Conservation (phyloP, 2,888 invertebrate genomes). For the Sepioteuthis lessoniana region DNA sequence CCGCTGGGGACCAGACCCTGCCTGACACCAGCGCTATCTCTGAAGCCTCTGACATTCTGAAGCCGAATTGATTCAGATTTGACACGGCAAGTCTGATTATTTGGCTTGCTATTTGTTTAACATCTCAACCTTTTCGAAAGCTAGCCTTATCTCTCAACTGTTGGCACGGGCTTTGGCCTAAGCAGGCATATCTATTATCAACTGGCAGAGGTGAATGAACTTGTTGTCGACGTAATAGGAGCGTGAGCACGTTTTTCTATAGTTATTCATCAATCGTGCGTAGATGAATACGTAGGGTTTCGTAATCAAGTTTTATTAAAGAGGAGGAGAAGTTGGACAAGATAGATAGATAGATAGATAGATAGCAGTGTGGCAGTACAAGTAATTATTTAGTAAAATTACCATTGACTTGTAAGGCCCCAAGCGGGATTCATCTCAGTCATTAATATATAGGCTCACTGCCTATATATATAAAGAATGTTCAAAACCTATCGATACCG, state of each 20-base stretch:
- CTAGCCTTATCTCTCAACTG: background rate
- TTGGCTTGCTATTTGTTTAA: background rate
- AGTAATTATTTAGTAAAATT: no score
- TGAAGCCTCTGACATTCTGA: background rate
- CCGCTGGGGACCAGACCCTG: background rate
- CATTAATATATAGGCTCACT: no score
- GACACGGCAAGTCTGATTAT: background rate
- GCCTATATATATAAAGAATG: no score
- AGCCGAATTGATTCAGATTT: background rate
- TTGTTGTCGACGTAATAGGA: background rate
- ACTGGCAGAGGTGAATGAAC: background rate
- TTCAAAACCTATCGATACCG: no score
- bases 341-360: background rate
- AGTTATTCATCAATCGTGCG: background rate
- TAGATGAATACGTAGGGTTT: background rate
- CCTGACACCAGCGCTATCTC: background rate
- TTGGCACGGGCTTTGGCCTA: background rate
- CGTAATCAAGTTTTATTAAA: background rate
- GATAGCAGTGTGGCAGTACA: no score
- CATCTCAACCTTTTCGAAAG: background rate
- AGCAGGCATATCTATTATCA: background rate
- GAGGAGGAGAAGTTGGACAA: no score
- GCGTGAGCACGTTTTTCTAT: background rate
- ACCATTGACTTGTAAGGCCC: no score
- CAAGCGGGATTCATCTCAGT: no score